These are phyloP conservation scores for Spatulosminthurus flaviceps DNA, from an alignment of 2,888 invertebrate species.

Conservation along the genomic window DNA sequence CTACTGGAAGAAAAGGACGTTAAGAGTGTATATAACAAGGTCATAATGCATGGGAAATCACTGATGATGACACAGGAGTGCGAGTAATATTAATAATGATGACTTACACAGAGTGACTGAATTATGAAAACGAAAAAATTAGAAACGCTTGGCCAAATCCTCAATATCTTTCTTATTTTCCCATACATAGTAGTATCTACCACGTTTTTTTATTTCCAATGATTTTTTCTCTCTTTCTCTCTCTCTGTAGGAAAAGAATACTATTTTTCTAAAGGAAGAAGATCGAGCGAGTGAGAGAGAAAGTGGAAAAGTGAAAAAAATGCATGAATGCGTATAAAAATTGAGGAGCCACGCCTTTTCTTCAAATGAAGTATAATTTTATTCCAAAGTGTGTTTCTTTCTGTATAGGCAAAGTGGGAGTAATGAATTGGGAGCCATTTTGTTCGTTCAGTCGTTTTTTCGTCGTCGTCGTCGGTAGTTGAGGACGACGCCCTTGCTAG, in stretches of 20 bases:
- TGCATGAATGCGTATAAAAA: constrained; percentile 54
- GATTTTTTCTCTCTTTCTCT: constrained; percentile 22
- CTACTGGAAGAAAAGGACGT: constrained; percentile 21
- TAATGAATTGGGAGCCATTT: constrained; percentile 63
- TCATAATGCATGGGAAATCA: constrained; percentile 42
- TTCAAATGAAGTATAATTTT: constrained; percentile 60
- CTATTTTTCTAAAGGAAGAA: neutral
- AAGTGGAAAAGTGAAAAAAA: neutral
- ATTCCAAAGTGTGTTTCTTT: constrained; percentile 42
- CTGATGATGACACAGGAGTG: constrained; percentile 49
- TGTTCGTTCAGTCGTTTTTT: constrained; percentile 53
- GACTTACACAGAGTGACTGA: constrained; percentile 50
- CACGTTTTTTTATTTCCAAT: neutral
- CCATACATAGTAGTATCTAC: neutral
- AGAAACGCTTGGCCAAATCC: constrained; percentile 46
- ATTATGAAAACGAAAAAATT: constrained; percentile 53
- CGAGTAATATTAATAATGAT: constrained; percentile 48
- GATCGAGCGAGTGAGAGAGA: neutral
- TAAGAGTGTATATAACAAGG: constrained; percentile 36
- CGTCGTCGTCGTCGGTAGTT: constrained; percentile 38
- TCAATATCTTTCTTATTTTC: constrained; percentile 23
- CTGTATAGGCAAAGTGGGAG: constrained; percentile 22
- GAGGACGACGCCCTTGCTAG: constrained; percentile 56
- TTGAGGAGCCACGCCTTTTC: constrained; percentile 57
- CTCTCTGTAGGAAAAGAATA: neutral